Conservation (phyloP, 2,113 vertebrate species). For the Athene cunicularia region DNA sequence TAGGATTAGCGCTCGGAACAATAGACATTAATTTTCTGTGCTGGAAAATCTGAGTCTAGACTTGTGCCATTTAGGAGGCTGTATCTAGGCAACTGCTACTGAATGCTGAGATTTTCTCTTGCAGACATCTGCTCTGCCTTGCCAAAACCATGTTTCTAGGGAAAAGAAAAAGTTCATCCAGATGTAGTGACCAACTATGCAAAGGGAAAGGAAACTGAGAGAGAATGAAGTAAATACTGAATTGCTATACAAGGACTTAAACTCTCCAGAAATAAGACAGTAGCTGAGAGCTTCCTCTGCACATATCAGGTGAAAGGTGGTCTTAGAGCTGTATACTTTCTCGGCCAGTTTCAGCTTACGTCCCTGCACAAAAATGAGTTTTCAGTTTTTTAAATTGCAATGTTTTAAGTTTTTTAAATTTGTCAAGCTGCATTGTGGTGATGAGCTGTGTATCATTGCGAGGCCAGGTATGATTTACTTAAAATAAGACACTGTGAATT, state of each 20-base stretch:
- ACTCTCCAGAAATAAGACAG: not conserved
- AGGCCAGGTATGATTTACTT: too few species aligned
- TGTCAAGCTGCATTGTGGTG: too few species aligned
- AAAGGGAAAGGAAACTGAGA: not conserved
- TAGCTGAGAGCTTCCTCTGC: not conserved
- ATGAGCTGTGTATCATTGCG: too few species aligned
- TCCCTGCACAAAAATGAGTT: not conserved
- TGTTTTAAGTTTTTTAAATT: slow-evolving; percentile 36
- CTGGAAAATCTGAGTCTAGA: not conserved
- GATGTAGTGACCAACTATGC: not conserved
- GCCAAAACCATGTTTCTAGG: not conserved
- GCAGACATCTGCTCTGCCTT: not conserved
- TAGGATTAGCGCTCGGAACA: not conserved
- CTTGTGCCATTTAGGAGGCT: not conserved
- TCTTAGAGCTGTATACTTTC: rapidly evolving
- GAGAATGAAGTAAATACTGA: not conserved
- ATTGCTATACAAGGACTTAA: not conserved
- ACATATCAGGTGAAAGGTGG: rapidly evolving
- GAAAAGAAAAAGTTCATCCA: slow-evolving; percentile 1
- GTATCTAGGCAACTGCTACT: slow-evolving; percentile 26
- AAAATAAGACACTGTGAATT: slow-evolving; percentile 18
- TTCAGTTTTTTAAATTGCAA: not conserved
- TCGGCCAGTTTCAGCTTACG: not conserved
- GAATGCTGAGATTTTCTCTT: not conserved
- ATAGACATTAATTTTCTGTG: not conserved